A percentile compares a stretch with the other conserved stretches of the same genome.
phyloP scores from a whole-genome alignment of 2,797 vertebrate species.

The Neoniphon sammara region DNA sequence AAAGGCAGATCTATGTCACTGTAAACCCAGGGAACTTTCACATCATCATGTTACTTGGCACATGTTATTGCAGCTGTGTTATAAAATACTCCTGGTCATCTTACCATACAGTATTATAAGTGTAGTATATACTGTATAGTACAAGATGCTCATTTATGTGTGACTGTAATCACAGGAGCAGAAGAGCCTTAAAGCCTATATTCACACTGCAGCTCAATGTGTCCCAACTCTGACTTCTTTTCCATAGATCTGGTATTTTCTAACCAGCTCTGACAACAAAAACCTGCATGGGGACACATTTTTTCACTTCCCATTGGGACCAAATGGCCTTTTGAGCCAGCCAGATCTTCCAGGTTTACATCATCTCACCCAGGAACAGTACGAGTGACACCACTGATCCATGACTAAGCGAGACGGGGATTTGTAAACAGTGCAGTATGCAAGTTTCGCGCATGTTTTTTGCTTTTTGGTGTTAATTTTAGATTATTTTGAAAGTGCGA shows the following conservation, averaged over 20 bases:
- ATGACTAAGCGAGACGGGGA: too few species aligned
- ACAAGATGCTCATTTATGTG: background rate
- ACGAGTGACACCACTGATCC: too few species aligned
- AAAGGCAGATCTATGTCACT: slow-evolving; percentile 8
- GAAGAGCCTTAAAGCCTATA: too few species aligned
- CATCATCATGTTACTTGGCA: slow-evolving; percentile 9
- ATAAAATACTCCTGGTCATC: background rate
- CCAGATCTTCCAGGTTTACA: too few species aligned
- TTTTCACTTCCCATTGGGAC: background rate
- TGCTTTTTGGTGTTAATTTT: too few species aligned
- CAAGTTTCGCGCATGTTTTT: too few species aligned
- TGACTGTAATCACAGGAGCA: background rate
- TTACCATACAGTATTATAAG: background rate
- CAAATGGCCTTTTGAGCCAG: too few species aligned
- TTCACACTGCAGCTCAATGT: background rate
- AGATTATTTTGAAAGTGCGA: too few species aligned
- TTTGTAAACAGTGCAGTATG: too few species aligned
- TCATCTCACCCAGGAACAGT: too few species aligned
- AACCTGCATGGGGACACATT: background rate
- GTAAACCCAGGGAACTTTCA: background rate
- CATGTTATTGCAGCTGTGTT: background rate
- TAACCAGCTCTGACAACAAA: background rate
- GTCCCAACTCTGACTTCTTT: background rate
- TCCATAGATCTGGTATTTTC: background rate
- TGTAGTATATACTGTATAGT: background rate